A percentile compares a stretch with the other conserved stretches of the same genome.
Evolutionary conservation across 1,140 invertebrate genomes (phyloP).

Genomic region (Sitobion miscanthi): DNA sequence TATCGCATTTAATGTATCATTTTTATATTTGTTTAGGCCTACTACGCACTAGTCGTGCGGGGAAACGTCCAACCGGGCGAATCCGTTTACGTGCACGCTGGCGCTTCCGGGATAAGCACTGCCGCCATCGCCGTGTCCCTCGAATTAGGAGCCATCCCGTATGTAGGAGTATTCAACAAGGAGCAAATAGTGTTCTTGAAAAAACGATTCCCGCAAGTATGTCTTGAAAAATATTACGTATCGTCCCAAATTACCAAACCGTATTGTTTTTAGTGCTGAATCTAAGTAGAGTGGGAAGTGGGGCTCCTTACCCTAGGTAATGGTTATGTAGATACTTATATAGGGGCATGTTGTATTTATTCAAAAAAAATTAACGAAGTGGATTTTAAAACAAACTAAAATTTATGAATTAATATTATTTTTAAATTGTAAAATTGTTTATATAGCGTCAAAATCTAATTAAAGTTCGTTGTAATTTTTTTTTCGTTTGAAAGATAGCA

Average conservation of each 20-base stretch:
- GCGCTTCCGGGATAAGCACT: slow-evolving; percentile 36
- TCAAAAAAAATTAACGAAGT: no score
- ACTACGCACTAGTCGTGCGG: slow-evolving; percentile 45
- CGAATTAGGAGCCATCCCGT: slow-evolving; percentile 32
- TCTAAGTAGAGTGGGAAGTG: not conserved
- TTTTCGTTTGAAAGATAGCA: not conserved
- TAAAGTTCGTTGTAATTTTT: not conserved
- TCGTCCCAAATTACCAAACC: not conserved
- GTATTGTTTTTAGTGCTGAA: not conserved
- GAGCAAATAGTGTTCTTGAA: slow-evolving; percentile 36
- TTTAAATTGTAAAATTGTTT: not conserved
- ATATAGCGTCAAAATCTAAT: no score
- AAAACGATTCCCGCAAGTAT: slow-evolving; percentile 42
- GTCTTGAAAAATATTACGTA: not conserved
- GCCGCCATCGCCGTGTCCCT: not conserved
- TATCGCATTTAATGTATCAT: not conserved
- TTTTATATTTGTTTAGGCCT: slow-evolving; percentile 37
- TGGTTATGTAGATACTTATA: no score
- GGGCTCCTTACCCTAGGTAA: no score
- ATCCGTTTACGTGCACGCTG: slow-evolving; percentile 50
- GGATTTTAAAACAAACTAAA: no score
- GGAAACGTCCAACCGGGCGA: slow-evolving; percentile 49
- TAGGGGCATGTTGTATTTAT: no score
- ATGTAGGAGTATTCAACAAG: slow-evolving; percentile 49
- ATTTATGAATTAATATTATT: not conserved